Evolutionary conservation across 2,797 vertebrate species (phyloP).

Genomic region (Oreochromis grahami): DNA sequence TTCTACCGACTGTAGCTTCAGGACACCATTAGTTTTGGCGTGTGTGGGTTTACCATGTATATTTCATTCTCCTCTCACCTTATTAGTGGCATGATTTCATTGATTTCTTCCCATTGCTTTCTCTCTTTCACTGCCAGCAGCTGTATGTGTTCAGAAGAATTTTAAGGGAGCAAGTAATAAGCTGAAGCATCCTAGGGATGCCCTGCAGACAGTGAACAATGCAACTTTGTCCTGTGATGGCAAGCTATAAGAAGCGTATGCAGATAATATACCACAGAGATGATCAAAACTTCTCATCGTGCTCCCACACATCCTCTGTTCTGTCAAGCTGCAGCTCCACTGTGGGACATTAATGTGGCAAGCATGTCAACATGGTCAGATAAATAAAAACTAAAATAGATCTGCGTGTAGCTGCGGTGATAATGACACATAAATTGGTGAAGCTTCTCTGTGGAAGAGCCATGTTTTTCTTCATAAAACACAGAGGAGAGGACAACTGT

Average conservation of each 20-base stretch:
- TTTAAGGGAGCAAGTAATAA: constrained; percentile 48
- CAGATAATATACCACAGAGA: constrained; percentile 42
- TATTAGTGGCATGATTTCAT: constrained; percentile 66
- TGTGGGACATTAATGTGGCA: constrained; percentile 40
- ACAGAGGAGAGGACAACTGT: constrained; percentile 35
- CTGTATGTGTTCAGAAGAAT: constrained; percentile 36
- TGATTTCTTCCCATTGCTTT: constrained; percentile 54
- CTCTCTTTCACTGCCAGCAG: constrained; percentile 44
- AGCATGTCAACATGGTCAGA: constrained; percentile 58
- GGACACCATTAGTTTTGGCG: constrained; percentile 17
- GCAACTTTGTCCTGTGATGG: constrained; percentile 40
- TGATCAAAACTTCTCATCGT: constrained; percentile 67
- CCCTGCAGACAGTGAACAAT: constrained; percentile 9
- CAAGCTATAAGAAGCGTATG: constrained; percentile 29
- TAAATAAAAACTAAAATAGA: constrained; percentile 60
- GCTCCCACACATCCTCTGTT: constrained; percentile 26
- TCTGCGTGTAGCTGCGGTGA: constrained; percentile 16
- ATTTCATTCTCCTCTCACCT: constrained; percentile 63
- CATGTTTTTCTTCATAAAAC: constrained; percentile 51
- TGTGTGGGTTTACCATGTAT: constrained; percentile 37
- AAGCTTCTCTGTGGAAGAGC: constrained; percentile 39
- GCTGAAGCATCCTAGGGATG: constrained; percentile 27
- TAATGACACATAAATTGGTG: constrained; percentile 62
- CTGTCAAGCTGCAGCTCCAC: constrained; percentile 54
- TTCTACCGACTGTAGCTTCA: constrained; percentile 13